phyloP scores from a whole-genome alignment of 2,113 vertebrate species.

The Ptyas mucosa region DNA sequence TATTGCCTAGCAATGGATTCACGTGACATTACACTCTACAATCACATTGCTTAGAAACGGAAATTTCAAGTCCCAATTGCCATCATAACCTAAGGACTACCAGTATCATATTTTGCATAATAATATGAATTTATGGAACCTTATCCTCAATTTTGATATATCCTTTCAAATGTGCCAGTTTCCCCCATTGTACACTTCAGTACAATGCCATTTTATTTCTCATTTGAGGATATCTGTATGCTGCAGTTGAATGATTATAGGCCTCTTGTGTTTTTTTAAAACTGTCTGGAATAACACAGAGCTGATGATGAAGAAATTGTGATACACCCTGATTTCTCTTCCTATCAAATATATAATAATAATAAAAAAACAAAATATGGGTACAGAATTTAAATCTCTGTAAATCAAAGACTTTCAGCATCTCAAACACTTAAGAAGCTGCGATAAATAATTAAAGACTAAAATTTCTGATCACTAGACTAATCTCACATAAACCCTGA shows the following conservation, averaged over 20 bases:
- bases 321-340: not conserved
- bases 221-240: constrained; percentile 16
- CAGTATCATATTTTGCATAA: not conserved
- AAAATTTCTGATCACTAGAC: constrained; percentile 21
- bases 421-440: constrained; percentile 5
- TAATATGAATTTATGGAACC: constrained; percentile 22
- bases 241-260: constrained; percentile 16
- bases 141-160: not conserved
- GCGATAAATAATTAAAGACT: constrained; percentile 15
- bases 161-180: constrained; percentile 4
- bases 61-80: not conserved
- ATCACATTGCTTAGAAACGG: not conserved
- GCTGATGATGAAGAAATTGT: not conserved
- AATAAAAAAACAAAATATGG: not conserved
- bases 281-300: not conserved
- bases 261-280: not conserved
- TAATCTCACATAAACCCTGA: constrained; percentile 22
- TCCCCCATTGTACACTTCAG: constrained; percentile 9
- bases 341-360: not conserved
- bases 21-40: not conserved
- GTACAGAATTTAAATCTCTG: constrained; percentile 1
- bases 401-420: constrained; percentile 24
- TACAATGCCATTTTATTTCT: not conserved
- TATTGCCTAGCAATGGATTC: not conserved
- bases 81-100: not conserved